phyloP scores from a whole-genome alignment of 2,797 vertebrate species.

The Bryconaethiops microstoma region DNA sequence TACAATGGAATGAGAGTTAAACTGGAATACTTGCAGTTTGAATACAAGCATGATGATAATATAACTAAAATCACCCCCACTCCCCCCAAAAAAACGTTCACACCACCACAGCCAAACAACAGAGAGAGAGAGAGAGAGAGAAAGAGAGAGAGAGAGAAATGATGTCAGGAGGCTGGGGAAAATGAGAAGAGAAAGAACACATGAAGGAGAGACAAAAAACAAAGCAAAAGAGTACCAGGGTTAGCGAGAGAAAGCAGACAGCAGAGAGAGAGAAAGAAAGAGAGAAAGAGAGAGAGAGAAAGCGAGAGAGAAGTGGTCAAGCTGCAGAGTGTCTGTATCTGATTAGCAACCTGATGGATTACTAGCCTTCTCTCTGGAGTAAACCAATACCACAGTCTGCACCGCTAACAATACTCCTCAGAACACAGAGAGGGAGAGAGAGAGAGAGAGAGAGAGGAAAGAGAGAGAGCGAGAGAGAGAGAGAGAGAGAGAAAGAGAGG shows the following conservation, averaged over 20 bases:
- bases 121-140: background rate
- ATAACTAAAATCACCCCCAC: too few relatives aligned
- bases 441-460: background rate
- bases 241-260: background rate
- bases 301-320: slow-evolving; percentile 6
- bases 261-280: background rate
- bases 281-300: background rate
- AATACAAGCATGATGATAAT: too few relatives aligned
- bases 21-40: too few relatives aligned
- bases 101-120: background rate
- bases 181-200: background rate
- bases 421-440: background rate
- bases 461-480: slow-evolving; percentile 11
- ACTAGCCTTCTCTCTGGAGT: slow-evolving; percentile 19
- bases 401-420: slow-evolving; percentile 17
- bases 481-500: slow-evolving; percentile 42
- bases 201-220: background rate
- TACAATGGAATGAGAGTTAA: too few relatives aligned
- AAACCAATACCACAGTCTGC: slow-evolving; percentile 18
- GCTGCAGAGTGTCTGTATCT: slow-evolving; percentile 8
- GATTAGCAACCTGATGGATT: slow-evolving; percentile 39
- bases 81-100: too few relatives aligned
- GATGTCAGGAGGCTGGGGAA: background rate
- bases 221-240: background rate
- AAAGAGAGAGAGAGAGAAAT: background rate